Evolutionary conservation across 2,888 invertebrate species (phyloP), one percentile per base, ranked within the genome.

Genomic region (Drosophila pegasa): DNA sequence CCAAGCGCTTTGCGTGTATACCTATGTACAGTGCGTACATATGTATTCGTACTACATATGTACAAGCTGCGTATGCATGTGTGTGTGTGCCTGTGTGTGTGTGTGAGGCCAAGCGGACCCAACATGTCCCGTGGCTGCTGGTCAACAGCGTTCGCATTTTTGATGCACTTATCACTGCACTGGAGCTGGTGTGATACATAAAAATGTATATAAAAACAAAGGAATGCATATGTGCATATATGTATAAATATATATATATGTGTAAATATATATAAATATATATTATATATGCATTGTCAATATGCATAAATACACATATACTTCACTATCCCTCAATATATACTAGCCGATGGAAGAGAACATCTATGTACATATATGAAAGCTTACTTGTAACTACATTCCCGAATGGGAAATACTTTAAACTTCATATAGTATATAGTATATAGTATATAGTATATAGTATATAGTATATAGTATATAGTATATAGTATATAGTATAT

Each of bases 1-100:
- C 71, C 71, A 71, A 79, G 73, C 87, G 68, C 73, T 71, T 66
- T 81, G 78, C 85, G 70, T 78, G 82, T 84, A 33, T 66, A 62
- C 35, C 48, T 79, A 70, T 60, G 16, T 63, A 68, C 22, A 40
- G 37, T 31, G 9, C 27, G 37, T 54, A 54, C 43, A 31, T 31
- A 47, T 47, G 29, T 47, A 47, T 29, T 10, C 8, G 47, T 29
- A 31, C 29, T 71, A 62, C 25, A 43, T 79, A 70, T 58, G 22
- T 63, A 67, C 35, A 41, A 18, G 8, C 14, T 14, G 14, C 1
- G 10, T 5, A 7, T 16, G 22, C 12, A 37, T 45, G 25, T 55
- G 12, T 33, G 25, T 50, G 48, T 54, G 52, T 20, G 18, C 2
- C 2, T 6, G 8, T 12, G 16, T 41, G 16, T 45, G 38, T 37